Conservation (phyloP, 1,140 invertebrate genomes). For the Drosophila ogumai region DNA sequence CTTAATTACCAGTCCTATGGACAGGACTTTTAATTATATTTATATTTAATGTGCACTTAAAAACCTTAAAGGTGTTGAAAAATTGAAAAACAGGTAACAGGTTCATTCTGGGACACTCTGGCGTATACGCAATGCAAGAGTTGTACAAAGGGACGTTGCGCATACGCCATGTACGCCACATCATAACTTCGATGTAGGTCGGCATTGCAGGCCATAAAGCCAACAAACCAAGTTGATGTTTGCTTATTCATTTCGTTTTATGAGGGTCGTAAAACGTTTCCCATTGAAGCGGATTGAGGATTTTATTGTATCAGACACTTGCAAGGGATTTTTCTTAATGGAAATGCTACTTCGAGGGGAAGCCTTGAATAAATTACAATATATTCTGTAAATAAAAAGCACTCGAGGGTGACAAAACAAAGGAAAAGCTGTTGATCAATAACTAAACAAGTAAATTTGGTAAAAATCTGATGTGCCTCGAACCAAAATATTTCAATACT, state of each 20-base stretch:
- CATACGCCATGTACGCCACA: slow-evolving; percentile 47
- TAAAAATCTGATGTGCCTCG: not conserved
- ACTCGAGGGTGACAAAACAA: not conserved
- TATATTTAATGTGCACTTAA: slow-evolving; percentile 27
- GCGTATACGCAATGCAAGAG: slow-evolving; percentile 31
- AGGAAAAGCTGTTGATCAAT: not conserved
- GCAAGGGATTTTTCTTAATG: slow-evolving; percentile 35
- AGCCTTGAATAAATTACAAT: slow-evolving; percentile 17
- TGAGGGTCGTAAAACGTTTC: slow-evolving; percentile 35
- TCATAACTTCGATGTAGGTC: slow-evolving; percentile 11
- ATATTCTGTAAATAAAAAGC: not conserved
- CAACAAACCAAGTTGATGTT: slow-evolving; percentile 24
- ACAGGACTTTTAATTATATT: slow-evolving; percentile 34
- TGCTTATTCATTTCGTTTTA: slow-evolving; percentile 42
- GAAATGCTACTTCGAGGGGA: slow-evolving; percentile 21
- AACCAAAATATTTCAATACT: slow-evolving; percentile 1
- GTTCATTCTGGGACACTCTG: not conserved
- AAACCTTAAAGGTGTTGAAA: slow-evolving; percentile 39
- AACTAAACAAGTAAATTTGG: not conserved
- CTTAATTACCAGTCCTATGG: slow-evolving; percentile 29
- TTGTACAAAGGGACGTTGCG: slow-evolving; percentile 18
- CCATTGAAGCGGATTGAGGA: slow-evolving; percentile 28
- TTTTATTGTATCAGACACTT: slow-evolving; percentile 26
- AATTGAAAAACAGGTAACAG: slow-evolving; percentile 12
- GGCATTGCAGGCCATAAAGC: slow-evolving; percentile 14